A percentile compares a stretch with the other conserved stretches of the same genome.
Conservation (phyloP, 1,140 invertebrate species). For the Trissolcus basalis region DNA sequence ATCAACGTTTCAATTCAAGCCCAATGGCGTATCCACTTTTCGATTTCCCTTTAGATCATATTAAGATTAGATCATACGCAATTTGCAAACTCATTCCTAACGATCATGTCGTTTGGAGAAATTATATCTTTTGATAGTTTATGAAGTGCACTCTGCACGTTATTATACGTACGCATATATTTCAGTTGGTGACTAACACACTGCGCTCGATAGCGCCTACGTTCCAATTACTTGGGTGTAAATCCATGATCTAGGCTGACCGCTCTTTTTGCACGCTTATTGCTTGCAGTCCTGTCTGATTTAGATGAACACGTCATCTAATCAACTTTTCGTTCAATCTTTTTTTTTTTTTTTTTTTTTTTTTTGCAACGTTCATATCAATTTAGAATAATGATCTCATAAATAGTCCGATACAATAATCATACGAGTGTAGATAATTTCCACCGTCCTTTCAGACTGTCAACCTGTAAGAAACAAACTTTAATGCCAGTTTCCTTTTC, state of each 20-base stretch:
- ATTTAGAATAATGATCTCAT: neutral
- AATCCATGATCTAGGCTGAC: conserved; percentile 16
- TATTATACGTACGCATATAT: conserved; percentile 6
- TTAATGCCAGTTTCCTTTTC: no score
- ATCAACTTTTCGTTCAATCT: neutral
- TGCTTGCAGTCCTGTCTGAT: conserved; percentile 3
- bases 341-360: neutral
- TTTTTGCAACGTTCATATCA: neutral
- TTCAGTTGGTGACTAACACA: conserved; percentile 23
- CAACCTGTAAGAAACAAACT: no score
- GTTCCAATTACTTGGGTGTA: conserved; percentile 14
- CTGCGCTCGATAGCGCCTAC: conserved; percentile 25
- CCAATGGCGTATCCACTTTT: no score
- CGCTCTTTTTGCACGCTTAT: conserved; percentile 6
- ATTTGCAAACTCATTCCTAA: neutral
- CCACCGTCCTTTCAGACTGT: no score
- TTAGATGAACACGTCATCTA: conserved; percentile 11
- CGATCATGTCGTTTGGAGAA: conserved; percentile 5
- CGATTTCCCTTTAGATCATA: neutral
- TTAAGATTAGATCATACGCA: neutral
- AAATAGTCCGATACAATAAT: no score
- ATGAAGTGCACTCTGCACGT: conserved; percentile 8
- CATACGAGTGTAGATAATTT: no score
- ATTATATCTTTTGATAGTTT: conserved; percentile 17
- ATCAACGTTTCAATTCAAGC: no score